A percentile compares a stretch with the other conserved stretches of the same genome.
These are phyloP conservation scores for Asobara japonica DNA, from an alignment of 1,140 invertebrate species.

Conservation along the genomic window DNA sequence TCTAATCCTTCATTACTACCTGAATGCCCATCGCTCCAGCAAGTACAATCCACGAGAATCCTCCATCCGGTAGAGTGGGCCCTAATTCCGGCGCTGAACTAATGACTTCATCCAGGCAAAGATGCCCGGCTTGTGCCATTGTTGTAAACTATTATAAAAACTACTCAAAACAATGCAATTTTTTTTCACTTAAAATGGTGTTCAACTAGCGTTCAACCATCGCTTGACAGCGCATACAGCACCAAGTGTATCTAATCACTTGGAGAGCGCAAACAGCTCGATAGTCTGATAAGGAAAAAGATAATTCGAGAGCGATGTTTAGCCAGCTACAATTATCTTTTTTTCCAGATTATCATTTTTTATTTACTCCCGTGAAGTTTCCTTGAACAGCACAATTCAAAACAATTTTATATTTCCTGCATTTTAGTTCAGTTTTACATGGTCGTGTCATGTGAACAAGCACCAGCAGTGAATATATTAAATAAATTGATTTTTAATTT, in stretches of 20 bases:
- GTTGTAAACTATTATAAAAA: constrained; percentile 3
- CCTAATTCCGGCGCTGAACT: constrained; percentile 73
- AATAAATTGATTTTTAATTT: not conserved
- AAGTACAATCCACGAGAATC: constrained; percentile 74
- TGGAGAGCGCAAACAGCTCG: not conserved
- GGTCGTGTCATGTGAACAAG: not conserved
- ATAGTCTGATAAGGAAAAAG: not conserved
- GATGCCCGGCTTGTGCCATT: constrained; percentile 62
- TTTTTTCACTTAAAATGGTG: not conserved
- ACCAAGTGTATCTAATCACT: not conserved
- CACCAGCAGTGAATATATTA: not conserved
- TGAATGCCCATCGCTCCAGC: constrained; percentile 69
- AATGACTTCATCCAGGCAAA: constrained; percentile 67
- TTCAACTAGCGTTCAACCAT: not conserved
- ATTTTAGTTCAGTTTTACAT: not conserved
- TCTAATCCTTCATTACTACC: constrained; percentile 44
- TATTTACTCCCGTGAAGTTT: too few relatives aligned
- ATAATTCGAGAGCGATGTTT: not conserved
- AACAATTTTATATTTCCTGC: too few relatives aligned
- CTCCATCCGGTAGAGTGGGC: constrained; percentile 71
- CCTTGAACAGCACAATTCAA: too few relatives aligned
- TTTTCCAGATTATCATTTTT: not conserved
- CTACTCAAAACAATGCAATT: not conserved
- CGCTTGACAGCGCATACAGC: not conserved
- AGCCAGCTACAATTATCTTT: not conserved